phyloP scores from a whole-genome alignment of 2,888 invertebrate genomes.

The Salpingus planirostris region DNA sequence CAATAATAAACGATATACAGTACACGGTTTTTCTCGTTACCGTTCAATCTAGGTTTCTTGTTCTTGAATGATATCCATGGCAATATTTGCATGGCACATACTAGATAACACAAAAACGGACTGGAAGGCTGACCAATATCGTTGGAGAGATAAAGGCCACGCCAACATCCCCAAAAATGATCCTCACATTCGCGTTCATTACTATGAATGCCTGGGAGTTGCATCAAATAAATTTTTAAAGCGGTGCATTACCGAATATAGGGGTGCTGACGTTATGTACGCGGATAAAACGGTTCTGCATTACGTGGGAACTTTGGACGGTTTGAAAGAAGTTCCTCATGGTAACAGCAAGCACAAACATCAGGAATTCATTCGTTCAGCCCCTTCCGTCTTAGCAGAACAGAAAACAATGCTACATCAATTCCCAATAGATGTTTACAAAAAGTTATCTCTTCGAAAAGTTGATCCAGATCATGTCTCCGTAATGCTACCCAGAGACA shows the following conservation, averaged over 20 bases:
- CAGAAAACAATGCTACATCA: background rate
- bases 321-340: slow-evolving; percentile 2
- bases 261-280: slow-evolving; percentile 4
- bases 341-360: slow-evolving; percentile 5
- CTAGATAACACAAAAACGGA: too few relatives aligned
- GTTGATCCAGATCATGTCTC: slow-evolving; percentile 2
- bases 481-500: slow-evolving; percentile 4
- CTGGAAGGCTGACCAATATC: slow-evolving; percentile 4
- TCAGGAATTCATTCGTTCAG: slow-evolving; percentile 3
- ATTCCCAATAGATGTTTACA: slow-evolving; percentile 3
- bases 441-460: slow-evolving; percentile 2
- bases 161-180: slow-evolving; percentile 1
- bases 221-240: background rate
- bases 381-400: slow-evolving; percentile 1
- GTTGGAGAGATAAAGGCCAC: slow-evolving; percentile 5
- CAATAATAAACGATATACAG: too few relatives aligned
- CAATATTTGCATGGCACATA: too few relatives aligned
- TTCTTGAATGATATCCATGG: too few relatives aligned
- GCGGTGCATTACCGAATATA: background rate
- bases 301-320: slow-evolving; percentile 5
- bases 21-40: too few relatives aligned
- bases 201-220: background rate
- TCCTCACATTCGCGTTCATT: slow-evolving; percentile 1
- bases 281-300: slow-evolving; percentile 3
- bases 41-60: too few relatives aligned